These are phyloP conservation scores for Rhyacophila evoluta DNA, from an alignment of 2,888 invertebrate species.

Conservation along the genomic window DNA sequence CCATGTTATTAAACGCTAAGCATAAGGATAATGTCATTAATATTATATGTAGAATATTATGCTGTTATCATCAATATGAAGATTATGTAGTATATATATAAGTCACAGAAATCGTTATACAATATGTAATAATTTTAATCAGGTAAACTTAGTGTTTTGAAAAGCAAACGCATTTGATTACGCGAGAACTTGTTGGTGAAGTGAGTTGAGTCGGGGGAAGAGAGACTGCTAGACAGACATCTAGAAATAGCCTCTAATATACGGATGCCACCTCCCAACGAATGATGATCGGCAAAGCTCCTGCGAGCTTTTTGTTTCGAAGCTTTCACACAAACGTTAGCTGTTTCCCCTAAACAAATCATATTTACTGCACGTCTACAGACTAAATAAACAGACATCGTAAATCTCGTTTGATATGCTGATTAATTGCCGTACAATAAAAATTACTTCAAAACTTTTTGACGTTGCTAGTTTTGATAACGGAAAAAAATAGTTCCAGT, in stretches of 20 bases:
- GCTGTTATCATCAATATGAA: too few relatives aligned
- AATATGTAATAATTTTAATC: too few relatives aligned
- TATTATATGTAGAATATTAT: too few relatives aligned
- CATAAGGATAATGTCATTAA: too few relatives aligned
- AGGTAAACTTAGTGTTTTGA: not conserved
- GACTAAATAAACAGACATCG: slow-evolving; percentile 2
- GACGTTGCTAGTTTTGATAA: not conserved
- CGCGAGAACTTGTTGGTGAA: not conserved
- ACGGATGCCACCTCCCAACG: slow-evolving; percentile 28
- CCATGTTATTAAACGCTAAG: too few relatives aligned
- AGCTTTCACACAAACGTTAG: slow-evolving; percentile 15
- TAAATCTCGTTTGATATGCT: slow-evolving; percentile 17
- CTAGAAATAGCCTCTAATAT: slow-evolving; percentile 41
- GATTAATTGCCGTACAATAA: not conserved
- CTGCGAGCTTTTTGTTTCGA: slow-evolving; percentile 18
- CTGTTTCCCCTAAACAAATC: slow-evolving; percentile 24
- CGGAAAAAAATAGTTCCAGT: too few relatives aligned
- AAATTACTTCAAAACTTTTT: not conserved
- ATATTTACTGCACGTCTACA: slow-evolving; percentile 19
- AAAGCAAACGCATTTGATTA: not conserved
- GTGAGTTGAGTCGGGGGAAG: not conserved
- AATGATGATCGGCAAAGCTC: slow-evolving; percentile 30
- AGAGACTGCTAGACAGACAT: slow-evolving; percentile 40
- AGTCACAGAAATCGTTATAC: too few relatives aligned
- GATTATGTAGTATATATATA: too few relatives aligned